These are phyloP conservation scores for Alosa sapidissima DNA, from an alignment of 2,797 vertebrate species.

Conservation along the genomic window DNA sequence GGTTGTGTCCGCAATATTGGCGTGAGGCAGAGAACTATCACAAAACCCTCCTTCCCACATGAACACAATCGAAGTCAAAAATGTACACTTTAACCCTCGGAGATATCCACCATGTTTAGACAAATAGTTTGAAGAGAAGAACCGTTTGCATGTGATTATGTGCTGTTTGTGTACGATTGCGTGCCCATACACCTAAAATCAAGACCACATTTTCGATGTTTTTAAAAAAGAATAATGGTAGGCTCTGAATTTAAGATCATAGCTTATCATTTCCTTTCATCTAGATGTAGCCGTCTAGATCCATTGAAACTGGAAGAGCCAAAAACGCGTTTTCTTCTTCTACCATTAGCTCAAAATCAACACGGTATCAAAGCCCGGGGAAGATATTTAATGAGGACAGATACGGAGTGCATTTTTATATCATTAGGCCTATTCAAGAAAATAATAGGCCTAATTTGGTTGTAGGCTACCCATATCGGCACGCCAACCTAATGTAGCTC, in stretches of 20 bases:
- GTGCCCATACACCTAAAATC: neutral
- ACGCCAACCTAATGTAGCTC: too few relatives aligned
- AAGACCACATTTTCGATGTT: neutral
- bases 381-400: too few relatives aligned
- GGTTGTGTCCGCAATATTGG: neutral
- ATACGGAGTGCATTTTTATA: neutral
- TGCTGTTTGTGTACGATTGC: neutral
- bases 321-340: neutral
- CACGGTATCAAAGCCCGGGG: neutral
- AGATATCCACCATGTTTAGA: neutral
- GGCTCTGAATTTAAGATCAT: too few relatives aligned
- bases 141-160: neutral
- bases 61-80: neutral
- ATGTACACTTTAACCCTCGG: neutral
- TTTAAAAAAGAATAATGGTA: neutral
- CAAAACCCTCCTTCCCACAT: neutral
- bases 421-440: neutral
- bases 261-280: too few relatives aligned
- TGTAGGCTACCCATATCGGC: too few relatives aligned
- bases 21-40: neutral
- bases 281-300: too few relatives aligned
- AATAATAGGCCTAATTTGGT: neutral
- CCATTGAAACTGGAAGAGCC: too few relatives aligned
- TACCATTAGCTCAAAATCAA: neutral
- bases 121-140: neutral